phyloP scores from a whole-genome alignment of 1,140 invertebrate species.

The Diorhabda sublineata region DNA sequence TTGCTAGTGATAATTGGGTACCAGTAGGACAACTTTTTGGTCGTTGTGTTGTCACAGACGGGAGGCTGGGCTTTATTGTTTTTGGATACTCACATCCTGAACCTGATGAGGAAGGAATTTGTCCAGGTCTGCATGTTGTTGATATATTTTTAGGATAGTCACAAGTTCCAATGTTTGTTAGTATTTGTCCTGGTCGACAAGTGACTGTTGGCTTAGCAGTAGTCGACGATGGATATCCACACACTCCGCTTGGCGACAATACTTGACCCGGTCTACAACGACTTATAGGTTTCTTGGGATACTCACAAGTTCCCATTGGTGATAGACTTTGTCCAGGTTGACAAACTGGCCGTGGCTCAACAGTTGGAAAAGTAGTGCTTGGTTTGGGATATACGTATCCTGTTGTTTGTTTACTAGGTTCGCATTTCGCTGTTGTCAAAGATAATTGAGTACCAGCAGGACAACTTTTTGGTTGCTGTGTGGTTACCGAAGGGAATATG shows the following conservation, averaged over 20 bases:
- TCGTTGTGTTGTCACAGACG: too few species aligned
- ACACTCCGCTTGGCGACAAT: constrained; percentile 4
- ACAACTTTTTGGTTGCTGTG: constrained; percentile 6
- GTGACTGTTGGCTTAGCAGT: background rate
- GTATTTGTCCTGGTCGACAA: constrained; percentile 7
- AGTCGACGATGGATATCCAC: background rate
- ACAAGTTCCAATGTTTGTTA: constrained; percentile 8
- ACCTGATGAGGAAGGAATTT: constrained; percentile 10
- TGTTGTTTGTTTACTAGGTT: background rate
- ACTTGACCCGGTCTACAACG: background rate
- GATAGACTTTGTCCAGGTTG: background rate
- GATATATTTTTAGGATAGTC: background rate
- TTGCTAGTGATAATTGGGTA: too few species aligned
- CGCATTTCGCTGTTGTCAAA: constrained; percentile 10
- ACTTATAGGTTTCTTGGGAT: background rate
- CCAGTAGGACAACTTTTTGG: too few species aligned
- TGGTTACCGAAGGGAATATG: background rate
- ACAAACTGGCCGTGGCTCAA: constrained; percentile 1
- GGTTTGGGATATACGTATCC: constrained; percentile 10
- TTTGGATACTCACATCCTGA: constrained; percentile 9
- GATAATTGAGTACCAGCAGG: constrained; percentile 20
- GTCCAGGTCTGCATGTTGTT: constrained; percentile 6
- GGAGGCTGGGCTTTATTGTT: background rate
- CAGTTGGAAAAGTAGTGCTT: background rate
- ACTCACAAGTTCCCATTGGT: background rate